phyloP scores from a whole-genome alignment of 2,797 vertebrate genomes.

The Myripristis murdjan region DNA sequence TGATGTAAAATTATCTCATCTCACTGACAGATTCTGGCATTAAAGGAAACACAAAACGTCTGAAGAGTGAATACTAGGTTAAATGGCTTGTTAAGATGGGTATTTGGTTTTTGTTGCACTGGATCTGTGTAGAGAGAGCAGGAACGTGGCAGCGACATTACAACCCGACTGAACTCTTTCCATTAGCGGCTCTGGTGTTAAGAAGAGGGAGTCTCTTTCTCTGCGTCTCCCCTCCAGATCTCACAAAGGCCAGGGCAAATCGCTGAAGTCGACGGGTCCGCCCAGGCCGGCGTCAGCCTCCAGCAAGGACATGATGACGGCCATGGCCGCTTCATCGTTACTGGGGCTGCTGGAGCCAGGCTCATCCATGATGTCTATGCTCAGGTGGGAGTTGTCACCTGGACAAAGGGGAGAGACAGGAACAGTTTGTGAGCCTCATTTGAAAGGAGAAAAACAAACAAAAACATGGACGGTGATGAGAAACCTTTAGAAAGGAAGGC shows the following conservation, averaged over 20 bases:
- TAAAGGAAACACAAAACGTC: too few species aligned
- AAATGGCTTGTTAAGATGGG: constrained; percentile 20
- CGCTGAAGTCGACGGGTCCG: constrained; percentile 98
- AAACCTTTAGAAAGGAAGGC: too few species aligned
- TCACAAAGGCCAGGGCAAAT: constrained; percentile 99
- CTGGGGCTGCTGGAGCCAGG: constrained; percentile 98
- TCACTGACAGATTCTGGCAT: too few species aligned
- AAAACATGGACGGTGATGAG: background rate
- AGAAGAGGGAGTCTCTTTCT: constrained; percentile 6
- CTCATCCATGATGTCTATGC: constrained; percentile 96
- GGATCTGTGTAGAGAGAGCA: constrained; percentile 30
- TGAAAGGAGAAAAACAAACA: background rate
- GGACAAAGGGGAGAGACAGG: constrained; percentile 16
- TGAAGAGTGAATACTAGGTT: background rate
- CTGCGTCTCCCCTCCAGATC: constrained; percentile 20
- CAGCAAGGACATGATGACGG: constrained; percentile 98
- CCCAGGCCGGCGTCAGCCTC: constrained; percentile 98
- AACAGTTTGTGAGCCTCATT: background rate
- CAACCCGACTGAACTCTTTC: constrained; percentile 45
- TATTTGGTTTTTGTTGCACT: constrained; percentile 44
- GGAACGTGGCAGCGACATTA: constrained; percentile 39
- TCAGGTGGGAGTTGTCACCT: constrained; percentile 96
- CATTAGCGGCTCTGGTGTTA: constrained; percentile 53
- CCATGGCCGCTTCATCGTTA: constrained; percentile 98
- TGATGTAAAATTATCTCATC: too few species aligned